Conservation (phyloP, 2,797 vertebrate genomes). For the Pangasius sanitwongsei region DNA sequence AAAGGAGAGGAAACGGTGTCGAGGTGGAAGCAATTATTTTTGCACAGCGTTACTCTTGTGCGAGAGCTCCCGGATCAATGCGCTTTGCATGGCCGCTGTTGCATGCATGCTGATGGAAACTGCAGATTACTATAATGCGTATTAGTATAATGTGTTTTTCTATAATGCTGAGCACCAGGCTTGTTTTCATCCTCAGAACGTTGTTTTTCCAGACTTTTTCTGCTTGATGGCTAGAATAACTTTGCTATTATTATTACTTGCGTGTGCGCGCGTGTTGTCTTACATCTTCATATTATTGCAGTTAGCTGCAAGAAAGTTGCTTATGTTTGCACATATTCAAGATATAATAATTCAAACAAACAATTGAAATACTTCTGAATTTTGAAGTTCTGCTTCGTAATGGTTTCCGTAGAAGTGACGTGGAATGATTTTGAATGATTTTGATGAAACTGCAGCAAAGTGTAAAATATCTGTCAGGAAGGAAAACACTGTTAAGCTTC, state of each 20-base stretch:
- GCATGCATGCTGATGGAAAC: neutral
- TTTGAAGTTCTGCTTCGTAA: neutral
- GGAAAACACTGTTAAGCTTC: neutral
- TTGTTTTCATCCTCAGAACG: neutral
- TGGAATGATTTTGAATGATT: too few relatives aligned
- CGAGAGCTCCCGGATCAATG: neutral
- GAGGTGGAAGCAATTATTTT: conserved; percentile 15
- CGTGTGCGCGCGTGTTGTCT: too few relatives aligned
- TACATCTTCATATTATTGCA: neutral
- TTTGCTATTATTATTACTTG: neutral
- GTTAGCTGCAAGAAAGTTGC: neutral
- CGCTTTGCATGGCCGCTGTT: neutral
- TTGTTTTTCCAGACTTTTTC: neutral
- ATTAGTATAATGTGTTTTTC: neutral
- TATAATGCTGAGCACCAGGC: neutral
- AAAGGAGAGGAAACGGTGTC: neutral
- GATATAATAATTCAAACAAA: too few relatives aligned
- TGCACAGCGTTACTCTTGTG: neutral
- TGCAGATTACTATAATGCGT: neutral
- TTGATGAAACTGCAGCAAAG: too few relatives aligned
- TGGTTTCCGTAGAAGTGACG: too few relatives aligned
- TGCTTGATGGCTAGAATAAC: neutral
- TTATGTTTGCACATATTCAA: too few relatives aligned
- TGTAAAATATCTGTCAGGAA: neutral
- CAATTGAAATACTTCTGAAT: neutral